Percentiles rank a stretch among this genome's conserved stretches.
These are phyloP conservation scores for Suncus etruscus DNA, from an alignment of 2,113 vertebrate genomes.

Conservation along the genomic window DNA sequence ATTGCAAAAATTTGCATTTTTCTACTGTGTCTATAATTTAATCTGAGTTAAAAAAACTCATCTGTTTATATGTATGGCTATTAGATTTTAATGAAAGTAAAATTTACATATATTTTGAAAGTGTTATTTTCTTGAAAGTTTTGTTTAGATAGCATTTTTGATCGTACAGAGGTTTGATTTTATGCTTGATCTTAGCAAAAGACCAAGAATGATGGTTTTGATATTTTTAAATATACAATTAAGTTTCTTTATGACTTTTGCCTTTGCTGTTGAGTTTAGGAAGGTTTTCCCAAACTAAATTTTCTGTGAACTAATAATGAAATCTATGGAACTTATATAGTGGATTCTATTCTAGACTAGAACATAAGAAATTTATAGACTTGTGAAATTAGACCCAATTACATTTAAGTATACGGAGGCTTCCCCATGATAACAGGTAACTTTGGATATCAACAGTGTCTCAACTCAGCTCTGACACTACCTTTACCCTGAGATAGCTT, in stretches of 20 bases:
- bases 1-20: too few species aligned
- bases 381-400: too few species aligned
- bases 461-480: too few species aligned
- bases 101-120: constrained; percentile 15
- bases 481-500: too few species aligned
- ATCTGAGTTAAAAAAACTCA: background rate
- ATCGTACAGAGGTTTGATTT: background rate
- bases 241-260: constrained; percentile 6
- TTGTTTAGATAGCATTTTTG: background rate
- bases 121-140: constrained; percentile 5
- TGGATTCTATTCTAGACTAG: too few species aligned
- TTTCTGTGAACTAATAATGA: background rate
- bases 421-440: too few species aligned
- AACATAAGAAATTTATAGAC: too few species aligned
- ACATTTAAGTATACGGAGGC: too few species aligned
- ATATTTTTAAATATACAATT: background rate
- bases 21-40: background rate
- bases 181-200: too few species aligned
- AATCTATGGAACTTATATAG: too few species aligned
- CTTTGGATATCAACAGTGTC: too few species aligned
- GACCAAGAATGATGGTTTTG: too few species aligned
- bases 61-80: background rate
- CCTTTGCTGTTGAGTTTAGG: background rate
- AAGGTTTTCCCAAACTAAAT: background rate
- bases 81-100: constrained; percentile 3